Evolutionary conservation across 2,888 invertebrate species (phyloP).

Genomic region (Clunio marinus): DNA sequence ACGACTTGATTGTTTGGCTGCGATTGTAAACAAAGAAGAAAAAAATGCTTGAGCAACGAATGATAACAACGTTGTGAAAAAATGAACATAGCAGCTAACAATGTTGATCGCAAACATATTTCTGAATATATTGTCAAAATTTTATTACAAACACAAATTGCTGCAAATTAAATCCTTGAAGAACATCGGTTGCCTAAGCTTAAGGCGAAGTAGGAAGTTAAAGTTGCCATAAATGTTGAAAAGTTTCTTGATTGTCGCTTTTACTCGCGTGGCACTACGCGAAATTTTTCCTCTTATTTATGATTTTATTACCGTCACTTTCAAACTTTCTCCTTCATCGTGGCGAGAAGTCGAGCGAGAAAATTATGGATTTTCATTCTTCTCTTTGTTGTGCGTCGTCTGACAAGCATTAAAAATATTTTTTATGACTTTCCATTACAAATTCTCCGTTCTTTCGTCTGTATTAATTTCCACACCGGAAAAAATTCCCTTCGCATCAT

Average conservation of each 20-base stretch:
- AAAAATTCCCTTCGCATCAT: not conserved
- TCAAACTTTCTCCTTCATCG: not conserved
- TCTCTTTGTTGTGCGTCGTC: not conserved
- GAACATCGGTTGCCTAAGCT: not conserved
- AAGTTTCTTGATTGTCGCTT: not conserved
- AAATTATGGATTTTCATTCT: not conserved
- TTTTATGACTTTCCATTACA: conserved; percentile 24
- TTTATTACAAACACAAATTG: conserved; percentile 27
- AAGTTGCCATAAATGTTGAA: not conserved
- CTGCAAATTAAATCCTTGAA: conserved; percentile 21
- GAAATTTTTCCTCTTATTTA: conserved; percentile 5
- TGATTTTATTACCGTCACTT: conserved; percentile 9
- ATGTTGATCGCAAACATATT: conserved; percentile 31
- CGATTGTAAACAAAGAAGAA: conserved; percentile 6
- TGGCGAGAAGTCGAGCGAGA: too few species aligned
- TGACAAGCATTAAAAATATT: conserved; percentile 16
- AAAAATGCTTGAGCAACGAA: not conserved
- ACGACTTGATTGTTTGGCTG: not conserved
- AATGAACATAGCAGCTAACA: conserved; percentile 1
- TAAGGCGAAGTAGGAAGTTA: not conserved
- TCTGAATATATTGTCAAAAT: conserved; percentile 17
- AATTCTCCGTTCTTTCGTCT: not conserved
- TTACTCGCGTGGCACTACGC: not conserved
- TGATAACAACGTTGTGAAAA: not conserved
- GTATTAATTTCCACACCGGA: conserved; percentile 9